Conservation (phyloP, 2,797 vertebrate genomes). For the Leptoclinus maculatus region DNA sequence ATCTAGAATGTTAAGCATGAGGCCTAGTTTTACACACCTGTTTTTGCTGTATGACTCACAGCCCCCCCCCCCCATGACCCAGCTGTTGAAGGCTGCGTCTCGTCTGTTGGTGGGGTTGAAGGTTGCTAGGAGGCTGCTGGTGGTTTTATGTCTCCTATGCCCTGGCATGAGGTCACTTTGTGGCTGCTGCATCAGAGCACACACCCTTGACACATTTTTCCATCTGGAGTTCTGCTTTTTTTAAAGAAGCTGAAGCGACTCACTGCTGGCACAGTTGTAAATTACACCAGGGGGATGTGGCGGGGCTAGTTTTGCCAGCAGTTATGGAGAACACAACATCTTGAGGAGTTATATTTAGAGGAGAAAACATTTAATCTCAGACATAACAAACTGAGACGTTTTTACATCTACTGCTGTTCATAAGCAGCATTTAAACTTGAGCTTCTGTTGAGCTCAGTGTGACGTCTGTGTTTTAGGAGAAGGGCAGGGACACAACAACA, state of each 20-base stretch:
- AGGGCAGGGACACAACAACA: constrained; percentile 24
- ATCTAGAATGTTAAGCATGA: neutral
- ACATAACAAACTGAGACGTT: constrained; percentile 47
- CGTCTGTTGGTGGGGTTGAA: constrained; percentile 8
- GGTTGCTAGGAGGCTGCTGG: constrained; percentile 53
- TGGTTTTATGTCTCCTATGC: constrained; percentile 47
- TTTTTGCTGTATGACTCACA: constrained; percentile 21
- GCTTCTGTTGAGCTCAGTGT: constrained; percentile 20
- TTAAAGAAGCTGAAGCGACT: constrained; percentile 33
- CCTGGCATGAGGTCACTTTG: constrained; percentile 67
- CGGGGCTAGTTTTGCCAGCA: constrained; percentile 25
- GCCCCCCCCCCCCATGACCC: neutral
- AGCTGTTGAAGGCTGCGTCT: constrained; percentile 30
- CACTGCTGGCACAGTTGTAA: constrained; percentile 17
- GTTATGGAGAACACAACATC: constrained; percentile 21
- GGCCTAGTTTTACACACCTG: constrained; percentile 38
- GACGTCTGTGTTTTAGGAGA: constrained; percentile 19
- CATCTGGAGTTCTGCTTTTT: constrained; percentile 57
- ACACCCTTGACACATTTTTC: constrained; percentile 65
- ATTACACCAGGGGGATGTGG: constrained; percentile 47
- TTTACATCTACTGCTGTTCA: constrained; percentile 32
- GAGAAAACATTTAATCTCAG: constrained; percentile 45
- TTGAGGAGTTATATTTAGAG: constrained; percentile 42
- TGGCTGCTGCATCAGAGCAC: constrained; percentile 56
- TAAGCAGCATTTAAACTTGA: constrained; percentile 28